These are phyloP conservation scores for Cremastobaeus sp. DNA, from an alignment of 2,888 invertebrate species.

Conservation along the genomic window DNA sequence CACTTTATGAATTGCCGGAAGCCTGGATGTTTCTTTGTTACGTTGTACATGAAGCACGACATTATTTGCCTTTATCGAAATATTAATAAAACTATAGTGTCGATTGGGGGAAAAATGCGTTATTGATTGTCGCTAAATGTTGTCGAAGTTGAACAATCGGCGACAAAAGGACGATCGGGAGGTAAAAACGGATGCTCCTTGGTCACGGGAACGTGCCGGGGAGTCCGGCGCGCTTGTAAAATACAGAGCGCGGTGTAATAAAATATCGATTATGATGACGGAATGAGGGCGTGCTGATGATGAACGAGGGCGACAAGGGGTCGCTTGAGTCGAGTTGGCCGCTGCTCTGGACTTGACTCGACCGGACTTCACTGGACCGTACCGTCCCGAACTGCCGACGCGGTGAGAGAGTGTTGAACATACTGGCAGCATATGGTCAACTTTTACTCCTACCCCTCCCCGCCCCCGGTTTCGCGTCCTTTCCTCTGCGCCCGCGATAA, in stretches of 20 bases:
- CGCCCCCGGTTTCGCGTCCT: slow-evolving; percentile 22
- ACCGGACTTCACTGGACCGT: slow-evolving; percentile 67
- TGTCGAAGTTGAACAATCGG: slow-evolving; percentile 40
- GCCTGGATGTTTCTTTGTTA: slow-evolving; percentile 47
- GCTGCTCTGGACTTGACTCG: slow-evolving; percentile 35
- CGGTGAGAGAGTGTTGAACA: slow-evolving; percentile 73
- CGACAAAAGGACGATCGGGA: too few species aligned
- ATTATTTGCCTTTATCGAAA: slow-evolving; percentile 59
- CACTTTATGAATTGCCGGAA: slow-evolving; percentile 46
- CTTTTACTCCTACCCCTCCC: slow-evolving; percentile 55
- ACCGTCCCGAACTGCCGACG: slow-evolving; percentile 70
- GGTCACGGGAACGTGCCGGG: slow-evolving; percentile 37
- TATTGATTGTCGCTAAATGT: slow-evolving; percentile 52
- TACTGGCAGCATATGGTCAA: slow-evolving; percentile 73
- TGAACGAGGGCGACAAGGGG: slow-evolving; percentile 57
- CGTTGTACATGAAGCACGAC: slow-evolving; percentile 47
- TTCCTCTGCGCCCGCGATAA: slow-evolving; percentile 64
- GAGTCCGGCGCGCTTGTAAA: slow-evolving; percentile 63
- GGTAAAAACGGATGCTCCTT: slow-evolving; percentile 46
- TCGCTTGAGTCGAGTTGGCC: slow-evolving; percentile 44
- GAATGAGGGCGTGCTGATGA: slow-evolving; percentile 62
- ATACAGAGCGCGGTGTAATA: slow-evolving; percentile 70
- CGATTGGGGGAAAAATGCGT: slow-evolving; percentile 45
- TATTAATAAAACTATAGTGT: slow-evolving; percentile 48
- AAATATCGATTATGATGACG: slow-evolving; percentile 76